These are phyloP conservation scores for Saiga tatarica DNA, from an alignment of 2,113 vertebrate genomes.

Conservation along the genomic window DNA sequence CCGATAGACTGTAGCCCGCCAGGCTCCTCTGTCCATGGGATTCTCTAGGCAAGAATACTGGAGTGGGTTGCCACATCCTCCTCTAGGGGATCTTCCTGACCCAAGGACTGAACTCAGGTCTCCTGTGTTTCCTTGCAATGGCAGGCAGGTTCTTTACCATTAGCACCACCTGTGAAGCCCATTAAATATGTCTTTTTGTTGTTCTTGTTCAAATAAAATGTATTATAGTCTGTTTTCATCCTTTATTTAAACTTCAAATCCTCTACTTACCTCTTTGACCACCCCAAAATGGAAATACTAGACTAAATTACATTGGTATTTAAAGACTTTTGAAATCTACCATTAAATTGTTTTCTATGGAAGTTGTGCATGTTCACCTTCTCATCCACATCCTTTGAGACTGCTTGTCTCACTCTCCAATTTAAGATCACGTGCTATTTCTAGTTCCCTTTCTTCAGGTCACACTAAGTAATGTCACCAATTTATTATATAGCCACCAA, in stretches of 20 bases:
- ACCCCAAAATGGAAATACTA: background rate
- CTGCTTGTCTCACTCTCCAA: background rate
- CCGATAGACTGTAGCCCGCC: background rate
- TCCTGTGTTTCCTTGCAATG: background rate
- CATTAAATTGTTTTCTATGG: background rate
- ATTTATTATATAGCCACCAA: slow-evolving; percentile 52
- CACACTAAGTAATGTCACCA: slow-evolving; percentile 7
- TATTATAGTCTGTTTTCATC: background rate
- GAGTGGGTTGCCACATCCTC: background rate
- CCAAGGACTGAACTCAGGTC: background rate
- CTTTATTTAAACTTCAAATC: background rate
- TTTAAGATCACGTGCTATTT: background rate
- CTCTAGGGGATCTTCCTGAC: background rate
- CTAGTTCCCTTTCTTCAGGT: background rate
- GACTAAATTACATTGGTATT: background rate
- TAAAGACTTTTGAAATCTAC: background rate
- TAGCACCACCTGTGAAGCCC: background rate
- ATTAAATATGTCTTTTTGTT: background rate
- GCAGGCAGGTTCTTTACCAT: background rate
- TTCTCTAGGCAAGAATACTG: background rate
- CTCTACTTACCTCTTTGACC: background rate
- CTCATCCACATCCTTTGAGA: background rate
- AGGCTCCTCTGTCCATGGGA: background rate
- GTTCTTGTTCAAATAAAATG: background rate
- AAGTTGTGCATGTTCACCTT: background rate